phyloP scores from a whole-genome alignment of 2,888 invertebrate genomes.

The Scaptomyza flava region DNA sequence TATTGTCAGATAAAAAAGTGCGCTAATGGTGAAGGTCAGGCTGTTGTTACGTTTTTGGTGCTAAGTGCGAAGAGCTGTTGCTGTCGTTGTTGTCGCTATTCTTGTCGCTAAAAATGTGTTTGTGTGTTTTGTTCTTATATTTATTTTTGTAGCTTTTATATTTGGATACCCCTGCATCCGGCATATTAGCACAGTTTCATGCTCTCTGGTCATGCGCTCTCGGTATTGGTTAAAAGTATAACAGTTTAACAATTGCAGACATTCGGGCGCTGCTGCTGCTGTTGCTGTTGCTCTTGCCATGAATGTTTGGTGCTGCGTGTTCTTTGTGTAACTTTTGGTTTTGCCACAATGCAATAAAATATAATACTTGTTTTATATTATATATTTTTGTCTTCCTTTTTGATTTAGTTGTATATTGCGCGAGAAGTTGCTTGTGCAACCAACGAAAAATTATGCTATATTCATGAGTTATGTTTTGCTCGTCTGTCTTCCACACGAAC shows the following conservation, averaged over 20 bases:
- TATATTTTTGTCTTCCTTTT: constrained; percentile 10
- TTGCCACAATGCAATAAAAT: constrained; percentile 47
- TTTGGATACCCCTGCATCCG: constrained; percentile 42
- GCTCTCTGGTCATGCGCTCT: constrained; percentile 59
- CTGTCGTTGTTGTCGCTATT: constrained; percentile 30
- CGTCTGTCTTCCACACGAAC: not conserved
- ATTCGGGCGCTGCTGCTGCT: constrained; percentile 57
- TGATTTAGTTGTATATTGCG: constrained; percentile 61
- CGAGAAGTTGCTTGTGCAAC: constrained; percentile 22
- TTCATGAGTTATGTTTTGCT: not conserved
- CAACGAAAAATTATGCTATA: constrained; percentile 19
- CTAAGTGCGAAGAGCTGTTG: constrained; percentile 48
- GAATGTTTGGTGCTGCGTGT: constrained; percentile 35
- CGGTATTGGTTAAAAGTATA: constrained; percentile 47
- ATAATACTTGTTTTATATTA: constrained; percentile 34
- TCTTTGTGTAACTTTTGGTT: constrained; percentile 57
- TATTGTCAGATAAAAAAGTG: constrained; percentile 44
- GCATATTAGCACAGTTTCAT: constrained; percentile 19
- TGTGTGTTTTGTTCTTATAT: constrained; percentile 3
- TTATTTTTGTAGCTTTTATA: constrained; percentile 19
- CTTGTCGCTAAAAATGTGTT: constrained; percentile 30
- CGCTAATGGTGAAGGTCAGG: constrained; percentile 76
- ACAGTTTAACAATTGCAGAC: constrained; percentile 74
- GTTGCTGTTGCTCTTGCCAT: constrained; percentile 23
- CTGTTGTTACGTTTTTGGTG: constrained; percentile 65